Evolutionary conservation across 1,140 invertebrate species (phyloP).

Genomic region (Melitaea cinxia): DNA sequence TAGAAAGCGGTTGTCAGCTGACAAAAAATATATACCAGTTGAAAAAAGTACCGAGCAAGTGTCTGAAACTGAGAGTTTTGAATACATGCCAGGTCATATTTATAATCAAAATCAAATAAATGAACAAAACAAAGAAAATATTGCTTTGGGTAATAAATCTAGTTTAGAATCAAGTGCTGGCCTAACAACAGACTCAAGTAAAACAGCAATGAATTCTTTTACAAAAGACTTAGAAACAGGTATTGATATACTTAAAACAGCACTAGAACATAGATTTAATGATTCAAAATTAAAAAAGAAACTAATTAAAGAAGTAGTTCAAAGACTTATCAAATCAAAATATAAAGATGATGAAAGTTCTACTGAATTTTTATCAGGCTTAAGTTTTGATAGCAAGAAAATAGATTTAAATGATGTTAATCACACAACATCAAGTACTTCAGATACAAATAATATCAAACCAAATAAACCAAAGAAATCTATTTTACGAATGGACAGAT

Average conservation of each 20-base stretch:
- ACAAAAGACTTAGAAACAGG: slow-evolving; percentile 73
- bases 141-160: slow-evolving; percentile 63
- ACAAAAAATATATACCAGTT: slow-evolving; percentile 47
- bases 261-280: slow-evolving; percentile 55
- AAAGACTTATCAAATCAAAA: slow-evolving; percentile 64
- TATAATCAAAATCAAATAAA: slow-evolving; percentile 69
- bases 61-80: slow-evolving; percentile 78
- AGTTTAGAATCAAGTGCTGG: slow-evolving; percentile 70
- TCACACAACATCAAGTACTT: slow-evolving; percentile 64
- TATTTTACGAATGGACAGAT: slow-evolving; percentile 64
- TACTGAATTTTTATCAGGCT: slow-evolving; percentile 63
- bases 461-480: slow-evolving; percentile 64
- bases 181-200: slow-evolving; percentile 71
- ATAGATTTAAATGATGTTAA: slow-evolving; percentile 41
- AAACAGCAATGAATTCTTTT: slow-evolving; percentile 64
- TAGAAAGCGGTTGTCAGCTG: slow-evolving; percentile 38
- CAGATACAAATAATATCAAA: slow-evolving; percentile 56
- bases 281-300: slow-evolving; percentile 67
- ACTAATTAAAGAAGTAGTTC: slow-evolving; percentile 71
- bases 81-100: slow-evolving; percentile 79
- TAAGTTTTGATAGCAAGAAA: slow-evolving; percentile 64
- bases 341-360: slow-evolving; percentile 71
- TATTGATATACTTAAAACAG: slow-evolving; percentile 60
- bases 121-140: slow-evolving; percentile 42
- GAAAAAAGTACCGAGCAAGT: slow-evolving; percentile 65